Conservation (phyloP, 1,140 invertebrate species). For the Calephelis virginiensis region DNA sequence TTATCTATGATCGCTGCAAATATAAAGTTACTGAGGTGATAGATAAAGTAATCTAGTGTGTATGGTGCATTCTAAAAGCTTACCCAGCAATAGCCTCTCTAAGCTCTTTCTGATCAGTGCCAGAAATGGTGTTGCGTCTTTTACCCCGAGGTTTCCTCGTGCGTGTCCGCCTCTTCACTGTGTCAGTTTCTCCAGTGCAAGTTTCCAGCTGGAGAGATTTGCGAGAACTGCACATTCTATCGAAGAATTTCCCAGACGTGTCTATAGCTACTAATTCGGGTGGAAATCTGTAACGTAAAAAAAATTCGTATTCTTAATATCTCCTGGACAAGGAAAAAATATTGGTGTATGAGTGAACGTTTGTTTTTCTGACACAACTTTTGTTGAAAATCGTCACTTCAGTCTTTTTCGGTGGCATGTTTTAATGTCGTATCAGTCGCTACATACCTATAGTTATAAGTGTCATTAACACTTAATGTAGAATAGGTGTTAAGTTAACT, state of each 20-base stretch:
- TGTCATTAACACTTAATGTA: no score
- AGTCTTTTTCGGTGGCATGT: no score
- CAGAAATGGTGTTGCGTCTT: constrained; percentile 93
- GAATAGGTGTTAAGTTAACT: no score
- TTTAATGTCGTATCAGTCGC: no score
- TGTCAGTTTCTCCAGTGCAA: constrained; percentile 75
- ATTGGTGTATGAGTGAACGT: no score
- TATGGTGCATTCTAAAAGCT: constrained; percentile 77
- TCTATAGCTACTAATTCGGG: constrained; percentile 92
- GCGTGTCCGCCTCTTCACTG: constrained; percentile 84
- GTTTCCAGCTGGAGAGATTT: constrained; percentile 86
- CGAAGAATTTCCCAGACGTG: constrained; percentile 90
- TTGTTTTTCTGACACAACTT: no score
- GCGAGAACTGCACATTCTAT: constrained; percentile 90
- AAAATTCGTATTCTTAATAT: no score
- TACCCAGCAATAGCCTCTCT: constrained; percentile 88
- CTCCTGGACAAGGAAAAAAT: no score
- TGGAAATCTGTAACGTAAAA: constrained; percentile 83
- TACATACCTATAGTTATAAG: no score
- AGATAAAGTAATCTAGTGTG: constrained; percentile 60
- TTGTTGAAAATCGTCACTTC: no score
- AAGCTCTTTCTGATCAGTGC: constrained; percentile 92
- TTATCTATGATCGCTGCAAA: constrained; percentile 44
- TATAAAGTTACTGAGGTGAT: constrained; percentile 27
- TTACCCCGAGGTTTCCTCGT: constrained; percentile 87